Percentiles rank a stretch among this genome's conserved stretches.
phyloP scores from a whole-genome alignment of 2,888 invertebrate species.

The Epinotia demarniana region DNA sequence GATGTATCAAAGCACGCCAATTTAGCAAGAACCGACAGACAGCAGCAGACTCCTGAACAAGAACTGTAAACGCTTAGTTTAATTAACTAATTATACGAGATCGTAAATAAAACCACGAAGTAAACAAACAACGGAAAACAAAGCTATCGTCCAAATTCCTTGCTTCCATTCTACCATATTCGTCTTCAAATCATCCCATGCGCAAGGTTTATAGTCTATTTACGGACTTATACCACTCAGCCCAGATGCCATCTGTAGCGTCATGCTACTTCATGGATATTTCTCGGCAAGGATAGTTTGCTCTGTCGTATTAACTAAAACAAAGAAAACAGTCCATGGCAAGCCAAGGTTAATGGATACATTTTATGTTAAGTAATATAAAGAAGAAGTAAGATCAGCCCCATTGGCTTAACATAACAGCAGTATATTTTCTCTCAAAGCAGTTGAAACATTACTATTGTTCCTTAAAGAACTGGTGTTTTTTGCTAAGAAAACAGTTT shows the following conservation, averaged over 20 bases:
- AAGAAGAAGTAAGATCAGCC: neutral
- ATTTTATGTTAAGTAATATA: slow-evolving; percentile 26
- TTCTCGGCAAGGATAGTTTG: slow-evolving; percentile 27
- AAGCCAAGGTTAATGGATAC: slow-evolving; percentile 9
- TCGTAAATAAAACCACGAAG: slow-evolving; percentile 2
- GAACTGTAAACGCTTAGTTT: neutral
- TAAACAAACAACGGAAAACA: slow-evolving; percentile 28
- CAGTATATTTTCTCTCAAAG: neutral
- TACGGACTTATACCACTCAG: neutral
- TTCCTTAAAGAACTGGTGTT: neutral
- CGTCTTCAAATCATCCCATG: slow-evolving; percentile 13
- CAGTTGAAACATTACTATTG: neutral
- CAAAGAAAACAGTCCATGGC: slow-evolving; percentile 1
- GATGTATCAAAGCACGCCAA: too few species aligned
- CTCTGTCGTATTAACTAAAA: slow-evolving; percentile 14
- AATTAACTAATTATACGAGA: neutral
- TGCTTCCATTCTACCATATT: slow-evolving; percentile 27
- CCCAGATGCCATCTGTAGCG: slow-evolving; percentile 21
- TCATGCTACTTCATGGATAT: slow-evolving; percentile 8
- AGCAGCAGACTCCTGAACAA: neutral
- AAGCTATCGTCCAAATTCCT: slow-evolving; percentile 8
- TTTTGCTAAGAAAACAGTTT: too few species aligned
- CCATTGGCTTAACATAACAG: neutral
- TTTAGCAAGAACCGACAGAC: neutral
- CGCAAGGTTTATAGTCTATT: slow-evolving; percentile 31